Percentiles rank a stretch among this genome's conserved stretches.
phyloP scores from a whole-genome alignment of 2,888 invertebrate genomes.

The Diploptera punctata region DNA sequence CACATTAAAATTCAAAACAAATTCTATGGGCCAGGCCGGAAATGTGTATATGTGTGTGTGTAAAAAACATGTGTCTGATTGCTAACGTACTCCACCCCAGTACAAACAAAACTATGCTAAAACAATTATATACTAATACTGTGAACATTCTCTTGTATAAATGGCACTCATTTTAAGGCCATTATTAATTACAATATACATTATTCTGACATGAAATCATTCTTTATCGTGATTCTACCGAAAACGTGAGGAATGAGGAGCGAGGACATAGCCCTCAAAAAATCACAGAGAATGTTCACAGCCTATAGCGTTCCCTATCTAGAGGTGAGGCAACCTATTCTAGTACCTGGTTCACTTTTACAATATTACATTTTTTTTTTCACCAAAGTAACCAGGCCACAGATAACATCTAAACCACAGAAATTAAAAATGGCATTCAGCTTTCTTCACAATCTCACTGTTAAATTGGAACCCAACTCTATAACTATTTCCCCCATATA shows the following conservation, averaged over 20 bases:
- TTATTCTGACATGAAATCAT: slow-evolving; percentile 8
- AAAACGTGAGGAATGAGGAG: slow-evolving; percentile 31
- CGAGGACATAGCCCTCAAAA: slow-evolving; percentile 35
- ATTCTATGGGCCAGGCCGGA: slow-evolving; percentile 43
- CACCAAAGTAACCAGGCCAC: slow-evolving; percentile 23
- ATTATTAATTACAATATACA: neutral
- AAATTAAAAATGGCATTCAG: slow-evolving; percentile 33
- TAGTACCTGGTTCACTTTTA: neutral
- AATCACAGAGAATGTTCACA: slow-evolving; percentile 38
- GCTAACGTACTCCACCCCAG: slow-evolving; percentile 20
- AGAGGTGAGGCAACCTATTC: slow-evolving; percentile 12
- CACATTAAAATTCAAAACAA: slow-evolving; percentile 39
- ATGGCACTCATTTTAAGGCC: slow-evolving; percentile 34
- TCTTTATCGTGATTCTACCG: slow-evolving; percentile 25
- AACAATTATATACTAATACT: slow-evolving; percentile 28
- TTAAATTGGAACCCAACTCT: neutral
- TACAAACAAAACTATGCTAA: slow-evolving; percentile 31
- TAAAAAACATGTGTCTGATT: slow-evolving; percentile 37
- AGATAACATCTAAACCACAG: slow-evolving; percentile 29
- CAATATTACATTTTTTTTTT: slow-evolving; percentile 23
- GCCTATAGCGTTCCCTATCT: slow-evolving; percentile 1
- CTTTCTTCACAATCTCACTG: neutral
- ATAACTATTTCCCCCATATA: neutral
- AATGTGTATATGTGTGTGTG: slow-evolving; percentile 34
- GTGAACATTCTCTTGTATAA: slow-evolving; percentile 36